Conservation (phyloP, 2,797 vertebrate species). For the Enteromius argenteus region DNA sequence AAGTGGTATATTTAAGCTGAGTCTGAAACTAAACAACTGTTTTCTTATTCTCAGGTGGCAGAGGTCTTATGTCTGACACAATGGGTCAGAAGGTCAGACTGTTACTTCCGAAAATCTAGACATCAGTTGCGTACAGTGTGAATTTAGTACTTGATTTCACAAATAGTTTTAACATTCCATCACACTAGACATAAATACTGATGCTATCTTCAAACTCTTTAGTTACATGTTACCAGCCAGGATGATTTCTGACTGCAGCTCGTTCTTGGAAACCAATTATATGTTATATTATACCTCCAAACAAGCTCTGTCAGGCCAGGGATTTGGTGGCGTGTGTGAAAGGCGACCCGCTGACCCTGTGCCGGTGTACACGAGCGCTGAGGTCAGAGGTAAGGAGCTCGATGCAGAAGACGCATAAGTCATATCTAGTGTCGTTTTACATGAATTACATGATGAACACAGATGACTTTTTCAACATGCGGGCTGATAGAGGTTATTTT, state of each 20-base stretch:
- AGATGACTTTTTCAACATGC: not conserved
- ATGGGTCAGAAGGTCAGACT: conserved; percentile 20
- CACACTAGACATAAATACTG: conserved; percentile 5
- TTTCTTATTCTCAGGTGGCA: conserved; percentile 17
- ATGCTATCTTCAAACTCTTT: conserved; percentile 11
- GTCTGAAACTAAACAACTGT: conserved; percentile 26
- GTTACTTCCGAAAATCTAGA: not conserved
- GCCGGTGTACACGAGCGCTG: not conserved
- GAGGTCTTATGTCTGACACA: conserved; percentile 21
- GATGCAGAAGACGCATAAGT: conserved; percentile 4
- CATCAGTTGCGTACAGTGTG: not conserved
- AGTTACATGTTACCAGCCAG: conserved; percentile 15
- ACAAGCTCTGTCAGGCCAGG: conserved; percentile 40
- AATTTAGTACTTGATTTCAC: conserved; percentile 7
- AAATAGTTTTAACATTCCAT: not conserved
- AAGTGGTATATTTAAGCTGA: not conserved
- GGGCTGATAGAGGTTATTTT: conserved; percentile 20
- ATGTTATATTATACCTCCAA: conserved; percentile 53
- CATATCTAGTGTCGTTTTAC: not conserved
- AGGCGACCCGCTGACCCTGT: conserved; percentile 52
- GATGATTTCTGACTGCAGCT: conserved; percentile 34
- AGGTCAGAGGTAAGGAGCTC: conserved; percentile 7
- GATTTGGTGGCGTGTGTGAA: conserved; percentile 27
- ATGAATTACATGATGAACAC: not conserved
- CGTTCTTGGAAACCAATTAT: conserved; percentile 51